Base-by-base conservation (phyloP, 2,113 vertebrate genomes). In the Isurus oxyrinchus region DNA sequence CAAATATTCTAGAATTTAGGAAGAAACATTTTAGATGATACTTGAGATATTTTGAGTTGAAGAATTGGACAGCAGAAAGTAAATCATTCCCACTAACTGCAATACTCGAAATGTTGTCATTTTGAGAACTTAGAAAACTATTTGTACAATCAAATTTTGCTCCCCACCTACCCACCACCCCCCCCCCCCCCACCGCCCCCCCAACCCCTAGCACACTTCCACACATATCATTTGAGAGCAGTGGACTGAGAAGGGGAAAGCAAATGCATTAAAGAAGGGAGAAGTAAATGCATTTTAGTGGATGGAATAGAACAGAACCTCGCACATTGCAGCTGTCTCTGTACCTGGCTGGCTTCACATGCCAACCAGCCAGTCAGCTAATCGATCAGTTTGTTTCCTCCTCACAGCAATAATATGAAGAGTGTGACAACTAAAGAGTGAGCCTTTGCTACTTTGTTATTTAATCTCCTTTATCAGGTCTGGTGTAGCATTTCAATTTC, bases 1-100 rank as follows among this genome's bases (percentile, higher is more conserved):
- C 97, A 98, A 97, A 97, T 98, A 96, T 96, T 97, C 96, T 96
- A 96, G 96, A 97, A 96, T 96, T 97, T 96, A 0, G 97, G 97
- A 16, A 69, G 23, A 76, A 72, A 66, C 61, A 53, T 27, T 35
- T 2, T 31, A n/a, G 25, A 97, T 97, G 97, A 97, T 96, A 96
- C 96, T 96, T 91, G 96, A 96, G 96, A 97, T 97, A 97, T 72
- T 94, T 96, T 97, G 97, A 97, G 95, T 97, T 97, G 97, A 97
- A 97, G 97, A 97, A 97, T 97, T 97, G 96, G 97, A 88, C 91
- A 96, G 97, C 96, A 97, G 67, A 55, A 55, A 31, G 10, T 69
- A 95, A 94, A 44, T 25, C 19, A n/a, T 69, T 69, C 23, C 40
- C 40, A 31, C 8, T 13, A 44, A 53, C 66, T 95, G 40, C 49